Evolutionary conservation across 2,888 invertebrate species (phyloP), one percentile per base, ranked within the genome.

Genomic region (Oscheius myriophilus): DNA sequence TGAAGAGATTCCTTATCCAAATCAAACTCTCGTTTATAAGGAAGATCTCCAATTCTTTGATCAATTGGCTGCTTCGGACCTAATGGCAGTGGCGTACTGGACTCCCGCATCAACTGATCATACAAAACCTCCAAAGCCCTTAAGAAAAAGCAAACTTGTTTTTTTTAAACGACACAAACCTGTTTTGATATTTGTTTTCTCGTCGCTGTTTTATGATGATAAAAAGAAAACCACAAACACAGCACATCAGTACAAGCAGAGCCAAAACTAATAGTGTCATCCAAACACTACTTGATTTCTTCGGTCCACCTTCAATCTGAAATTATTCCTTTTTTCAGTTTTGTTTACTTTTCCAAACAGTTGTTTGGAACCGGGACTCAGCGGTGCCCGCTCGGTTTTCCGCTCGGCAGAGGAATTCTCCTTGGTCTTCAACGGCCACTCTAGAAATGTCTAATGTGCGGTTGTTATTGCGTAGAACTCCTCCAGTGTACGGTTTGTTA

Each of bases 311-410:
- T 42, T 63, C 41, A 21, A 72, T 70, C 69, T 69, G 14, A 46
- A 66, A 21, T 16, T 1, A 68, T 23, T 18, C 6, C 6, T 39
- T 42, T 18, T 16, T 49, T 18, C 61, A 21, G 16, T 23, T 16
- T 12, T 45, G n/a, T 14, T 46, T 9, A 3, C n/a, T 45, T 45
- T 43, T 3, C n/a, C n/a, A n/a, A n/a, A 77, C 73, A 43, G 61
- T 61, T 1, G 72, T 71, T 16, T 67, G 54, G n/a, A 77, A 62
- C 3, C 63, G 63, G 23, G 71, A 68, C 12, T 54, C 54, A 0
- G 91, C 91, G 0, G 90, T 90, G 4, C 96, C 96, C 87, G 93
- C 92, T 67, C 91, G 90, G 87, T 95, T 95, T 18, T 82, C 81
- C 1, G 93, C 88, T 49, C 81, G 79, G 73, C 88, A 88, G 6